These are phyloP conservation scores for Enteromius fasciolatus DNA, from an alignment of 2,797 vertebrate genomes.

Conservation along the genomic window DNA sequence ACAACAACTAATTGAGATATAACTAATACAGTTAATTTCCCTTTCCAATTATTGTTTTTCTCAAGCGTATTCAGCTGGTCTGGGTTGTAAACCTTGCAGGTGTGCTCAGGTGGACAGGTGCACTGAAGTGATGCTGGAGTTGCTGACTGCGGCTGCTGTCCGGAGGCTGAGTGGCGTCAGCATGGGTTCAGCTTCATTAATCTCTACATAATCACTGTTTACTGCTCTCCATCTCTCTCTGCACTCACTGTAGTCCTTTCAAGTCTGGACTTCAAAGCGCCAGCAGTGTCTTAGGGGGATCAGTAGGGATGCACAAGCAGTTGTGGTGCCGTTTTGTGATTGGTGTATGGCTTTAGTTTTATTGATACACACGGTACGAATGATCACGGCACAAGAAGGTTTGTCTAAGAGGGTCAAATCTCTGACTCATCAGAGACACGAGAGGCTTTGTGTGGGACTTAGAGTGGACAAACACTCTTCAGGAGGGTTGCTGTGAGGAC, in stretches of 20 bases:
- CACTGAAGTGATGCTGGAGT: slow-evolving; percentile 8
- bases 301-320: slow-evolving; percentile 64
- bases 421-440: slow-evolving; percentile 10
- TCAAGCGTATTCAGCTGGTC: not conserved
- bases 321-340: slow-evolving; percentile 62
- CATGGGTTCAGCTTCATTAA: slow-evolving; percentile 71
- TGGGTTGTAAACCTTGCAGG: not conserved
- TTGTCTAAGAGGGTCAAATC: slow-evolving; percentile 35
- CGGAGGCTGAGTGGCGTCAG: slow-evolving; percentile 46
- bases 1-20: not conserved
- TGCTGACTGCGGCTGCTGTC: slow-evolving; percentile 20
- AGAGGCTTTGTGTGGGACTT: slow-evolving; percentile 24
- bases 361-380: slow-evolving; percentile 62
- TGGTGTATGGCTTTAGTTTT: slow-evolving; percentile 67
- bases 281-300: slow-evolving; percentile 70
- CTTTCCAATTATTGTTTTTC: not conserved
- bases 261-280: slow-evolving; percentile 79
- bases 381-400: slow-evolving; percentile 24
- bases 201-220: slow-evolving; percentile 79
- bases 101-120: slow-evolving; percentile 20
- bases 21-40: not conserved
- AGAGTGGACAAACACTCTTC: slow-evolving; percentile 28
- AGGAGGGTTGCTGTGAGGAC: not conserved
- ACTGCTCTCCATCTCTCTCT: slow-evolving; percentile 65
- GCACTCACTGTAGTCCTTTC: slow-evolving; percentile 77